Evolutionary conservation across 2,888 invertebrate genomes (phyloP).

Genomic region (Eugnorisma glareosa): DNA sequence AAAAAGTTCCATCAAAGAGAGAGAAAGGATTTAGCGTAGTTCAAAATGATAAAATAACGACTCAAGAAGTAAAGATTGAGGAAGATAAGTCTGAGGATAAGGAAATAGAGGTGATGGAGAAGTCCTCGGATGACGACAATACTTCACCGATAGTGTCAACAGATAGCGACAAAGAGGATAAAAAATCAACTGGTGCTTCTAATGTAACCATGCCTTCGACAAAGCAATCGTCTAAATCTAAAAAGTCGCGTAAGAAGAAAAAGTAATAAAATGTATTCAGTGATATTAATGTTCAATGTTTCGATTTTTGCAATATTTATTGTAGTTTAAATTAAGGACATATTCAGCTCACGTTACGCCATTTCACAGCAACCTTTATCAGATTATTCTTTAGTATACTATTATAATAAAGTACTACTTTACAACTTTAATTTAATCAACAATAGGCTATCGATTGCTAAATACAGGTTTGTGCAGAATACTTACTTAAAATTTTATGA

Average conservation of each 20-base stretch:
- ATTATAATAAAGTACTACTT: conserved; percentile 24
- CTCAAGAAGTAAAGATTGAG: conserved; percentile 83
- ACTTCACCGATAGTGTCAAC: conserved; percentile 88
- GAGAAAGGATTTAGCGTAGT: conserved; percentile 86
- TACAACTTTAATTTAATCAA: conserved; percentile 3
- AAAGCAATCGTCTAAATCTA: conserved; percentile 87
- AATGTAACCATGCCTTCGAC: conserved; percentile 79
- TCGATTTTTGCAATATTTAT: conserved; percentile 76
- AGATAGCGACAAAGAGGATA: conserved; percentile 90
- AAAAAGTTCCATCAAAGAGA: conserved; percentile 82
- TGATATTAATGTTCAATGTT: conserved; percentile 73
- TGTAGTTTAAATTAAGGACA: conserved; percentile 71
- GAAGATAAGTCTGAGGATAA: conserved; percentile 80
- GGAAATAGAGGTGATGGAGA: conserved; percentile 85
- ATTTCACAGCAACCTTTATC: conserved; percentile 17
- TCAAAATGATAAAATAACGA: conserved; percentile 84
- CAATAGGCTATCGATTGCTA: not conserved
- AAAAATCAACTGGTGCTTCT: conserved; percentile 82
- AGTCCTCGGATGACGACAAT: conserved; percentile 91
- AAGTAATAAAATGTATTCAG: conserved; percentile 89
- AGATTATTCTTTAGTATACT: conserved; percentile 11
- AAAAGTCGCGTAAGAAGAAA: conserved; percentile 91
- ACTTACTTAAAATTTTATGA: conserved; percentile 19
- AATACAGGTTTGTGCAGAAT: conserved; percentile 15
- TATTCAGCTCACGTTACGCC: conserved; percentile 62